phyloP scores from a whole-genome alignment of 1,140 invertebrate species.

The Geopemphigus sp. region DNA sequence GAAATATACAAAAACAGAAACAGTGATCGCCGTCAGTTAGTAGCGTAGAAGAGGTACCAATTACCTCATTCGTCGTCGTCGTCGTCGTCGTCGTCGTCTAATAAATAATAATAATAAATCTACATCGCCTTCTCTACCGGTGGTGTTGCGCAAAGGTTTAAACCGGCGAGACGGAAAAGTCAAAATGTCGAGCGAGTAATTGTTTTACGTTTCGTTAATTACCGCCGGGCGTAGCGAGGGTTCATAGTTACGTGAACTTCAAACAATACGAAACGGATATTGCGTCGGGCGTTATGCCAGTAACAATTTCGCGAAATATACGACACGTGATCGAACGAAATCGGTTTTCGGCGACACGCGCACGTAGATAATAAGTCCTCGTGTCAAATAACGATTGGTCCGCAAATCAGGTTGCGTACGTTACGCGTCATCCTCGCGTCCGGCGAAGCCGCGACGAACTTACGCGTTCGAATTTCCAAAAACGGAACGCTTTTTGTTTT shows the following conservation, averaged over 20 bases:
- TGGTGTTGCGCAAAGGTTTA: neutral
- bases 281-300: slow-evolving; percentile 9
- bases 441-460: too few relatives aligned
- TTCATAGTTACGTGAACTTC: slow-evolving; percentile 2
- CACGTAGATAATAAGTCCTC: neutral
- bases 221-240: slow-evolving; percentile 1
- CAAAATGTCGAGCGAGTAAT: neutral
- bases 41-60: too few relatives aligned
- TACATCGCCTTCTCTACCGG: too few relatives aligned
- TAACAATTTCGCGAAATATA: slow-evolving; percentile 1
- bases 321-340: neutral
- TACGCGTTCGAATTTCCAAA: too few relatives aligned
- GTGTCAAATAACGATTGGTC: neutral
- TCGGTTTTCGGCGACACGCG: neutral
- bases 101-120: neutral
- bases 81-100: too few relatives aligned
- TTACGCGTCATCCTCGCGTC: too few relatives aligned
- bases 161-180: neutral
- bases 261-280: slow-evolving; percentile 27
- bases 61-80: too few relatives aligned
- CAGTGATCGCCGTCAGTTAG: too few relatives aligned
- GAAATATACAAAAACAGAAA: too few relatives aligned
- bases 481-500: too few relatives aligned
- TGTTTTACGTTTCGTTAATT: slow-evolving; percentile 31
- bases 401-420: too few relatives aligned